These are phyloP conservation scores for Xestia xanthographa DNA, from an alignment of 2,888 invertebrate genomes.

Conservation along the genomic window DNA sequence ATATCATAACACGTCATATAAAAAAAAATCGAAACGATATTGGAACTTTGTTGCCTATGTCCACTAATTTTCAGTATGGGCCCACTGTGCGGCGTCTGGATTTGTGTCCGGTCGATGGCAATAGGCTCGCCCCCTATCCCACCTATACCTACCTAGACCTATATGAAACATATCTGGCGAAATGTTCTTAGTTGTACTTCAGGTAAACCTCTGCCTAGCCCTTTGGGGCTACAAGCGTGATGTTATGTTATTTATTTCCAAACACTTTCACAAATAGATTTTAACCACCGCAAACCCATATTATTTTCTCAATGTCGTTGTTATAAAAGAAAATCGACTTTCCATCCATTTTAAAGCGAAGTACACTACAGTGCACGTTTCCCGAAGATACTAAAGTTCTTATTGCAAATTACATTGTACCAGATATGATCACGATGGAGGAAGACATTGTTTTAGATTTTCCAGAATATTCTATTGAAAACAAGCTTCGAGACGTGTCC, in stretches of 20 bases:
- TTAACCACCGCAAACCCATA: background rate
- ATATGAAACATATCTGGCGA: no score
- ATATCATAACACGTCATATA: no score
- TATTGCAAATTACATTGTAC: conserved; percentile 58
- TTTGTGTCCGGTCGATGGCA: no score
- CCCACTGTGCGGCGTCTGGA: no score
- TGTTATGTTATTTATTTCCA: background rate
- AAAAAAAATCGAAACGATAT: no score
- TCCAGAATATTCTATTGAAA: conserved; percentile 46
- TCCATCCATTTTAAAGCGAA: conserved; percentile 30
- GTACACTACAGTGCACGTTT: conserved; percentile 30
- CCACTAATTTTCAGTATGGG: no score
- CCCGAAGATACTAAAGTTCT: conserved; percentile 48
- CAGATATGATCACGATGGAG: conserved; percentile 46
- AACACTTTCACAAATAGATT: background rate
- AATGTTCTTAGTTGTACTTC: no score
- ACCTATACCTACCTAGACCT: no score
- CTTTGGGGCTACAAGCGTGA: no score
- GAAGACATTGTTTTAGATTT: conserved; percentile 58
- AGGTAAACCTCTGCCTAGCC: no score
- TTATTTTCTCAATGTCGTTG: background rate
- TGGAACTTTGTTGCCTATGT: no score
- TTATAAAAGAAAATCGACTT: conserved; percentile 32
- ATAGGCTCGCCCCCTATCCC: no score
- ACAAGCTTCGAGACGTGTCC: conserved; percentile 1